Evolutionary conservation across 1,140 invertebrate genomes (phyloP).

Genomic region (Pantala flavescens): DNA sequence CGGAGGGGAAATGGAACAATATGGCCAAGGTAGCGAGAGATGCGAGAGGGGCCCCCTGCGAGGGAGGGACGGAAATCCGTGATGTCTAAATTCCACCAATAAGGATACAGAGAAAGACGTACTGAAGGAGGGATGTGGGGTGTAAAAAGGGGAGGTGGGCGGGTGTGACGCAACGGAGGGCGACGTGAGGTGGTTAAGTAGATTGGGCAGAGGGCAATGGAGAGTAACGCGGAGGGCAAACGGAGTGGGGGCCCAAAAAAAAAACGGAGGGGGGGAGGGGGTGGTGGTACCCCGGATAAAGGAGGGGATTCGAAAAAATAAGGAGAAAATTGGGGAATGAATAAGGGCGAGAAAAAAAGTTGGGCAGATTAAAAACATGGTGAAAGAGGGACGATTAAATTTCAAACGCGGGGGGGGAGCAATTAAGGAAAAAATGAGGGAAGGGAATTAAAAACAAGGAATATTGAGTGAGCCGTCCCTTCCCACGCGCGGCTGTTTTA

Average conservation of each 20-base stretch:
- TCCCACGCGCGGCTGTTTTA: neutral
- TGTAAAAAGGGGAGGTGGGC: neutral
- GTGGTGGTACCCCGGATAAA: neutral
- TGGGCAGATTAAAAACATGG: neutral
- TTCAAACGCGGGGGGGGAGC: neutral
- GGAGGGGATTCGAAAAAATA: neutral
- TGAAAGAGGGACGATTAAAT: neutral
- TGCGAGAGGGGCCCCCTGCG: neutral
- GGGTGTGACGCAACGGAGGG: neutral
- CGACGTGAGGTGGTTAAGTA: neutral
- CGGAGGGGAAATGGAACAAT: neutral
- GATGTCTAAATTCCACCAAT: constrained; percentile 6
- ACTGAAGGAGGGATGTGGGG: neutral
- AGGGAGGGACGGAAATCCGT: constrained; percentile 2
- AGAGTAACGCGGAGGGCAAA: neutral
- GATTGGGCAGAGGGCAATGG: neutral
- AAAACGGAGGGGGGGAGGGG: neutral
- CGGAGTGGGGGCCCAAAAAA: neutral
- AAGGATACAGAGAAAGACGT: constrained; percentile 5
- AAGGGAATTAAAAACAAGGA: neutral
- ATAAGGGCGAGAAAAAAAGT: neutral
- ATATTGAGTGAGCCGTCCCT: neutral
- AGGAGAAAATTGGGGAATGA: neutral
- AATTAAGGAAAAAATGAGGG: neutral
- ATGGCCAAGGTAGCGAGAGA: neutral